These are phyloP conservation scores for Fistularia tabacaria DNA, from an alignment of 2,797 vertebrate genomes.

Conservation along the genomic window DNA sequence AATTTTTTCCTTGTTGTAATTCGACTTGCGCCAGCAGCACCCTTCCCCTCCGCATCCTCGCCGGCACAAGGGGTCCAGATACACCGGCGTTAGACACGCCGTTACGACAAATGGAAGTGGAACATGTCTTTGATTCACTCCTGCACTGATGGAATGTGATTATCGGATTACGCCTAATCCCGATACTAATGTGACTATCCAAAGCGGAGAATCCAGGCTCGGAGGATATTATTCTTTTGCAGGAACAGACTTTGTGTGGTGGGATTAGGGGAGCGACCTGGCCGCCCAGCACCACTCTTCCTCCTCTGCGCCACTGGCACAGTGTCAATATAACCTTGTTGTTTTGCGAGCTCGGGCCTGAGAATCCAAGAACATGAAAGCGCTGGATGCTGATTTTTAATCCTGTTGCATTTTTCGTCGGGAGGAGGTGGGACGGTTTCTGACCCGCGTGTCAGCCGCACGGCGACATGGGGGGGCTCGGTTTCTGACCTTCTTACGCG, in stretches of 20 bases:
- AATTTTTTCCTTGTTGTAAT: too few species aligned
- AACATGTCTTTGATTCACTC: slow-evolving; percentile 50
- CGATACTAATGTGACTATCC: slow-evolving; percentile 53
- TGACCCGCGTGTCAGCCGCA: not conserved
- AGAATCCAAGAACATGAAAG: slow-evolving; percentile 52
- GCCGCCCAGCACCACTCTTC: slow-evolving; percentile 48
- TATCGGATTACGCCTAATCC: slow-evolving; percentile 73
- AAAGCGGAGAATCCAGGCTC: slow-evolving; percentile 71
- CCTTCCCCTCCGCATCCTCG: not conserved
- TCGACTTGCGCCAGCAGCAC: too few species aligned
- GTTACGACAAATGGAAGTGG: slow-evolving; percentile 52
- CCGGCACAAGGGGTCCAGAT: too few species aligned
- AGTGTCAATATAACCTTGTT: slow-evolving; percentile 50
- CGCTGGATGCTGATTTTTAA: slow-evolving; percentile 31
- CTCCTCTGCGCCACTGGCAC: slow-evolving; percentile 50
- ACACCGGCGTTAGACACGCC: slow-evolving; percentile 19
- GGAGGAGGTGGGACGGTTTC: slow-evolving; percentile 10
- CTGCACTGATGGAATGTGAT: slow-evolving; percentile 82
- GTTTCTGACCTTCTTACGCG: too few species aligned
- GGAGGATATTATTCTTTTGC: slow-evolving; percentile 75
- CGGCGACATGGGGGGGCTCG: too few species aligned
- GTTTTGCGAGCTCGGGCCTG: slow-evolving; percentile 40
- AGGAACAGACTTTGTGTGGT: slow-evolving; percentile 68
- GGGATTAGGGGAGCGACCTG: slow-evolving; percentile 66
- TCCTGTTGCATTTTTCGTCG: slow-evolving; percentile 23